These are phyloP conservation scores for Chymomyza fuscimana DNA, from an alignment of 2,888 invertebrate species.

Conservation along the genomic window DNA sequence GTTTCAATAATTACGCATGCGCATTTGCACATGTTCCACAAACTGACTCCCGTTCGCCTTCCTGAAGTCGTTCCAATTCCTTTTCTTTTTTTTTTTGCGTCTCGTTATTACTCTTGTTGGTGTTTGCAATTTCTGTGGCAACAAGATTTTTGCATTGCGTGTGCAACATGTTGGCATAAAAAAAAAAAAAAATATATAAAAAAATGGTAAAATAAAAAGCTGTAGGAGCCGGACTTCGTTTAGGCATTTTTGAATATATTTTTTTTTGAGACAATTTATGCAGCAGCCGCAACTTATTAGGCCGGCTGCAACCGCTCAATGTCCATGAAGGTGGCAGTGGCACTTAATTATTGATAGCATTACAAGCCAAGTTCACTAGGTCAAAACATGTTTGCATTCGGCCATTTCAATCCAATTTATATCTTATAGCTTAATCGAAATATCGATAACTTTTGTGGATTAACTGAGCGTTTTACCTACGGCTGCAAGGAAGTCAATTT, in stretches of 20 bases:
- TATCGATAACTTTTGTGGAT: no score
- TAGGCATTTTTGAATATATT: slow-evolving; percentile 9
- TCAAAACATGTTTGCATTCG: slow-evolving; percentile 54
- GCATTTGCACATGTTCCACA: slow-evolving; percentile 70
- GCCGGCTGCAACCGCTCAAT: slow-evolving; percentile 3
- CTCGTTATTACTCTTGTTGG: slow-evolving; percentile 23
- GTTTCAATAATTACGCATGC: slow-evolving; percentile 76
- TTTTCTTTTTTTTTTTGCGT: neutral
- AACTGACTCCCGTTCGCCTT: neutral
- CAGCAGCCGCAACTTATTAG: slow-evolving; percentile 72
- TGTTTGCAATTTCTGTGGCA: slow-evolving; percentile 34
- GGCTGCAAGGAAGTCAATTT: no score
- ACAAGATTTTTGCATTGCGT: slow-evolving; percentile 76
- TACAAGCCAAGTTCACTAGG: slow-evolving; percentile 65
- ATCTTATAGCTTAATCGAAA: neutral
- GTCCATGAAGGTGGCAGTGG: slow-evolving; percentile 63
- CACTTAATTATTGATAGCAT: slow-evolving; percentile 73
- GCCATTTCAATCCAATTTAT: slow-evolving; percentile 9
- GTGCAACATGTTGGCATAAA: slow-evolving; percentile 54
- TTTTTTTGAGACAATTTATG: slow-evolving; percentile 62
- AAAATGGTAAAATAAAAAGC: neutral
- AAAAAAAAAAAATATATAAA: slow-evolving; percentile 28
- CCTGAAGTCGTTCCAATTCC: neutral
- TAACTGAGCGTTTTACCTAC: no score
- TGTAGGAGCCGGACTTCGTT: neutral